Percentiles rank a stretch among this genome's conserved stretches.
phyloP scores from a whole-genome alignment of 30 jellyfish, hydroid and myxozoan species.

The Turritopsis rubra region DNA sequence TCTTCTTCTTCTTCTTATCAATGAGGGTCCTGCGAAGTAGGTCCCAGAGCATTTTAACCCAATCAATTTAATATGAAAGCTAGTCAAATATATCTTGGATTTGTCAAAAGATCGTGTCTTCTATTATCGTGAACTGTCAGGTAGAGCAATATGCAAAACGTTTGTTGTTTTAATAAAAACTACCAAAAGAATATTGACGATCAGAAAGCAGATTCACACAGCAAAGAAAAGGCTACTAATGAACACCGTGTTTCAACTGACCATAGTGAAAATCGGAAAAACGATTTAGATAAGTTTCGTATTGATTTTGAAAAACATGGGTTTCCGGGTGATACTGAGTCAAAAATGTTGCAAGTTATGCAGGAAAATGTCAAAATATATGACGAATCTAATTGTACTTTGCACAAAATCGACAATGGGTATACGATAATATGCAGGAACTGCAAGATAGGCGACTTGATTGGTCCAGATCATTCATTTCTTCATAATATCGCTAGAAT shows the following conservation, averaged over 20 bases:
- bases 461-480: conserved; percentile 3
- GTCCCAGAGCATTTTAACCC: too few species aligned
- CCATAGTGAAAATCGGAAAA: not conserved
- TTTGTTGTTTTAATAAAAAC: too few species aligned
- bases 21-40: too few species aligned
- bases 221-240: not conserved
- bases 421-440: not conserved
- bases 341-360: not conserved
- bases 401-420: not conserved
- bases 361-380: not conserved
- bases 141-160: too few species aligned
- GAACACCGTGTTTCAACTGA: not conserved
- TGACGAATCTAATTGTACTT: not conserved
- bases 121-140: too few species aligned
- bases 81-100: too few species aligned
- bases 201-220: not conserved
- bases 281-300: not conserved
- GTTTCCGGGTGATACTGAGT: not conserved
- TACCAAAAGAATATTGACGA: too few species aligned
- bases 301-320: not conserved
- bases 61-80: too few species aligned
- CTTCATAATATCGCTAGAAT: not conserved
- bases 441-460: not conserved
- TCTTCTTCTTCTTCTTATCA: too few species aligned
- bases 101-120: too few species aligned